These are phyloP conservation scores for Sebastolobus alascanus DNA, from an alignment of 2,797 vertebrate genomes.

Conservation along the genomic window DNA sequence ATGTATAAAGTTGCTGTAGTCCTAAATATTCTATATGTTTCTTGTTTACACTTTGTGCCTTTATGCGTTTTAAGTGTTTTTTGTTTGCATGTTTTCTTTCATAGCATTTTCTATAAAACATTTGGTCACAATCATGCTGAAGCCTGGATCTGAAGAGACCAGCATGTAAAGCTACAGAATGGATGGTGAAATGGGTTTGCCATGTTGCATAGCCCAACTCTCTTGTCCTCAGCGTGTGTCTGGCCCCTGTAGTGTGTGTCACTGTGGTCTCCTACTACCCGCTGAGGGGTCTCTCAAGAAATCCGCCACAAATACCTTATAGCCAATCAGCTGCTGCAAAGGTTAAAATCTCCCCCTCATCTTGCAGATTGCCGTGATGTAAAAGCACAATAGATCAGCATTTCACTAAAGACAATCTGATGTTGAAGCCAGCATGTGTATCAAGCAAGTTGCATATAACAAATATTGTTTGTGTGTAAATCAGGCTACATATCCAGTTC, in stretches of 20 bases:
- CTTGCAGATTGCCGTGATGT: constrained; percentile 7
- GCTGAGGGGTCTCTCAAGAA: constrained; percentile 2
- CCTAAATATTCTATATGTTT: constrained; percentile 73
- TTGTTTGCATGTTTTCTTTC: constrained; percentile 54
- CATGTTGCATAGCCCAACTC: constrained; percentile 93
- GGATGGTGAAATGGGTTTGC: constrained; percentile 76
- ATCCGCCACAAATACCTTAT: background rate
- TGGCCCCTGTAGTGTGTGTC: constrained; percentile 37
- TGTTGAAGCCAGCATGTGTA: background rate
- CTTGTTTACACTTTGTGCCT: constrained; percentile 88
- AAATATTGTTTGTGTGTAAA: constrained; percentile 21
- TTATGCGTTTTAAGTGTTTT: constrained; percentile 83
- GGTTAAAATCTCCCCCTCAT: background rate
- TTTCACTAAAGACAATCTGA: constrained; percentile 15
- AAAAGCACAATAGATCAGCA: constrained; percentile 8
- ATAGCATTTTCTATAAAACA: constrained; percentile 84
- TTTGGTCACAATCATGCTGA: constrained; percentile 96
- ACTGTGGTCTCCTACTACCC: background rate
- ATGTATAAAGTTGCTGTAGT: constrained; percentile 77
- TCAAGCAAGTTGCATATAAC: constrained; percentile 42
- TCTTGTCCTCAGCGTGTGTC: constrained; percentile 47
- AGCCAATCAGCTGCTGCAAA: constrained; percentile 6
- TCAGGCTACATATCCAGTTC: background rate
- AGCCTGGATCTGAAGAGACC: constrained; percentile 87
- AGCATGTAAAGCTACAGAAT: constrained; percentile 88